Percentiles rank a stretch among this genome's conserved stretches.
Conservation (phyloP, 2,888 invertebrate genomes). For the Lapara coniferarum region DNA sequence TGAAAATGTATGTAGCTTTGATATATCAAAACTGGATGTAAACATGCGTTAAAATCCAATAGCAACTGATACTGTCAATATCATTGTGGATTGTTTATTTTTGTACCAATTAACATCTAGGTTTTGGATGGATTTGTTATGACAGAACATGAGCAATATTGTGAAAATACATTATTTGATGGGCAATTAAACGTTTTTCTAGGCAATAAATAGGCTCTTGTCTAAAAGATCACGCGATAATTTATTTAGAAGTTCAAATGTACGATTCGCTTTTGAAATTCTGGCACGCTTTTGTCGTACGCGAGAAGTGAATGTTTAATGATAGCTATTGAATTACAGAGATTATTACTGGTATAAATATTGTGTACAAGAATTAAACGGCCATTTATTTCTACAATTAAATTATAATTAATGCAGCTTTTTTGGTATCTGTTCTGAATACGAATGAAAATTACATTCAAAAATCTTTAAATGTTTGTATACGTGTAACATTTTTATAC, state of each 20-base stretch:
- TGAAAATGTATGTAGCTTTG: constrained; percentile 1
- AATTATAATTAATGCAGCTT: too few relatives aligned
- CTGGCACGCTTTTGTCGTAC: background rate
- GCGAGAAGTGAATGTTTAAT: too few relatives aligned
- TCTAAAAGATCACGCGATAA: background rate
- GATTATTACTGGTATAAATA: too few relatives aligned
- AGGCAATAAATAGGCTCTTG: background rate
- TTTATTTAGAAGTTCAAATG: background rate
- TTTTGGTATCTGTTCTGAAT: too few relatives aligned
- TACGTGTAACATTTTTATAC: too few relatives aligned
- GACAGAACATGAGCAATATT: constrained; percentile 17
- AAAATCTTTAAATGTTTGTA: too few relatives aligned
- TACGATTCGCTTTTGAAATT: background rate
- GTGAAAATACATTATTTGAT: background rate
- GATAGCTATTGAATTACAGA: too few relatives aligned
- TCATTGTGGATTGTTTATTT: constrained; percentile 29
- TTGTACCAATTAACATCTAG: constrained; percentile 21
- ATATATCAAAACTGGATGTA: constrained; percentile 25
- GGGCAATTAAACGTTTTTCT: background rate
- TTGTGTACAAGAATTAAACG: too few relatives aligned
- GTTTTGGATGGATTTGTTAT: constrained; percentile 26
- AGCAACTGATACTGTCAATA: constrained; percentile 36
- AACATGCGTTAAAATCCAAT: constrained; percentile 27
- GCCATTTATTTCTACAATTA: too few relatives aligned
- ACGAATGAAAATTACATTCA: too few relatives aligned